Evolutionary conservation across 35 echinoderm and acorn worm species (phyloP).

Genomic region (Holothuria glaberrima): DNA sequence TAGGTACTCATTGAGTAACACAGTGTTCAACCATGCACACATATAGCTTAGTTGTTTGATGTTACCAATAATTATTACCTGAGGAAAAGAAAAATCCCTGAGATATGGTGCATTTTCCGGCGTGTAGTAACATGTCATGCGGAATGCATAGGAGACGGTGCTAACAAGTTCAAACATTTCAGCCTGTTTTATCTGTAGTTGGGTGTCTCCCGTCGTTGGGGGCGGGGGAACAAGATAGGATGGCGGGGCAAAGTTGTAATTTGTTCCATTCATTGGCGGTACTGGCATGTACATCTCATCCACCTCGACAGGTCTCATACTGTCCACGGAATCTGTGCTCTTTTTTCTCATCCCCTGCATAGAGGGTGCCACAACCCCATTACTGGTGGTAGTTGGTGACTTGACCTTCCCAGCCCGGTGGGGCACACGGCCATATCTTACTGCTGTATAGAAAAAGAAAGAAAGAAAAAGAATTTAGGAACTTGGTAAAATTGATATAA

Average conservation of each 20-base stretch:
- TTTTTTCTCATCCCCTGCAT: conserved; percentile 80
- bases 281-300: conserved; percentile 75
- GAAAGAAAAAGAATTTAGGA: neutral
- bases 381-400: conserved; percentile 58
- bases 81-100: conserved; percentile 93
- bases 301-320: conserved; percentile 64
- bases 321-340: conserved; percentile 89
- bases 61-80: conserved; percentile 53
- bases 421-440: conserved; percentile 92
- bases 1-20: neutral
- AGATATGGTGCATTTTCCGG: conserved; percentile 90
- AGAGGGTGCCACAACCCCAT: conserved; percentile 31
- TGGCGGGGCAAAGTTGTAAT: conserved; percentile 56
- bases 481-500: neutral
- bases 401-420: conserved; percentile 83
- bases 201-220: conserved; percentile 49
- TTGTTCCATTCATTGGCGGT: conserved; percentile 70
- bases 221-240: conserved; percentile 71
- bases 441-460: conserved; percentile 66
- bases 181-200: conserved; percentile 83
- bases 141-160: conserved; percentile 91
- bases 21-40: neutral
- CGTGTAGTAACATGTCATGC: conserved; percentile 94
- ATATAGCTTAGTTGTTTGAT: neutral
- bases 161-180: conserved; percentile 99